These are phyloP conservation scores for Synanthedon andrenaeformis DNA, from an alignment of 2,888 invertebrate species.

Conservation along the genomic window DNA sequence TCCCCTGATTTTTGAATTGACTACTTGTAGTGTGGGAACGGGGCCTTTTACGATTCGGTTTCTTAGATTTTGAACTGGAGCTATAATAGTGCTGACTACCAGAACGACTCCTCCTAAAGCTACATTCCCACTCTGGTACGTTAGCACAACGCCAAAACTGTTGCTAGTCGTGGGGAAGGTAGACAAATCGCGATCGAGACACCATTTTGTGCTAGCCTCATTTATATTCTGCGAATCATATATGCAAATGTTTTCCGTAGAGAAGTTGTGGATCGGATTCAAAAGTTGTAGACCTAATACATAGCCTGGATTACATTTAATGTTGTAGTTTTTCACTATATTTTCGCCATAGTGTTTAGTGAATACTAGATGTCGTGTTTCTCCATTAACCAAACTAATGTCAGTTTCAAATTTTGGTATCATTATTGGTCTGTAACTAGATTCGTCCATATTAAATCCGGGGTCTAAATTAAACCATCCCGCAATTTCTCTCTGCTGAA, in stretches of 20 bases:
- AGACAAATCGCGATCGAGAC: constrained; percentile 83
- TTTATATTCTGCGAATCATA: constrained; percentile 80
- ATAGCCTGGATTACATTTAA: constrained; percentile 82
- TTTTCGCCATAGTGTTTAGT: constrained; percentile 72
- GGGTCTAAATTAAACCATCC: constrained; percentile 88
- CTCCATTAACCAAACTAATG: constrained; percentile 76
- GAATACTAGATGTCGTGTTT: constrained; percentile 85
- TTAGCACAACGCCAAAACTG: constrained; percentile 82
- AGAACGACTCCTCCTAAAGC: constrained; percentile 87
- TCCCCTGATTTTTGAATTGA: constrained; percentile 80
- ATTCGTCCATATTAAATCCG: constrained; percentile 75
- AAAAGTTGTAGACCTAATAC: constrained; percentile 90
- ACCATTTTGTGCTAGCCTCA: constrained; percentile 77
- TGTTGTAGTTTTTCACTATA: constrained; percentile 69
- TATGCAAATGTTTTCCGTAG: constrained; percentile 85
- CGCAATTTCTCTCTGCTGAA: constrained; percentile 90
- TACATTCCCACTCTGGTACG: constrained; percentile 82
- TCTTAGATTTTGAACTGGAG: constrained; percentile 78
- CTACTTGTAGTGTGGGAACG: constrained; percentile 79
- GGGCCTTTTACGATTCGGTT: constrained; percentile 83
- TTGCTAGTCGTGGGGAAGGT: constrained; percentile 92
- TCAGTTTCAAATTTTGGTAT: constrained; percentile 75
- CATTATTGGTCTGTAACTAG: constrained; percentile 79
- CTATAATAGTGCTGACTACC: constrained; percentile 78
- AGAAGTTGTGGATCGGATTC: constrained; percentile 90